These are phyloP conservation scores for Gandaritis pyraliata DNA, from an alignment of 2,888 invertebrate species.

Conservation along the genomic window DNA sequence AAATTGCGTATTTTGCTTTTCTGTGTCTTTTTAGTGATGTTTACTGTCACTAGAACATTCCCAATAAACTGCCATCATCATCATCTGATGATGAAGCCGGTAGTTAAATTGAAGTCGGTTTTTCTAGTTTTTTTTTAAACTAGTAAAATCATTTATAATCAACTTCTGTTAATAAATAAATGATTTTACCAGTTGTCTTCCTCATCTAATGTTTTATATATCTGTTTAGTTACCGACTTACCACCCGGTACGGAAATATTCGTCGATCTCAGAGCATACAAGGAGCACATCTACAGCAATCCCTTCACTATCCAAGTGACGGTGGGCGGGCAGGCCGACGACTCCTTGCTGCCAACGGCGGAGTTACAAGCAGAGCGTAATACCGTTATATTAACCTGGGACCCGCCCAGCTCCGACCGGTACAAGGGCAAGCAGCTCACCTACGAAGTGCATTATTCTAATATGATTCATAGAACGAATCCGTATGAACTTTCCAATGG, in stretches of 20 bases:
- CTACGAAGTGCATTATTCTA: constrained; percentile 90
- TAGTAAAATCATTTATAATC: too few species aligned
- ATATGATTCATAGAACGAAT: constrained; percentile 59
- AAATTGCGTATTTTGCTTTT: too few species aligned
- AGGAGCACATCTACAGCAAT: constrained; percentile 83
- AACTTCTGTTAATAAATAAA: too few species aligned
- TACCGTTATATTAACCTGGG: constrained; percentile 87
- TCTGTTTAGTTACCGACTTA: constrained; percentile 80
- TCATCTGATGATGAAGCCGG: too few species aligned
- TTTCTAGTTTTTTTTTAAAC: too few species aligned
- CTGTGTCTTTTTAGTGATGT: too few species aligned
- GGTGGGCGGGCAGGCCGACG: constrained; percentile 80
- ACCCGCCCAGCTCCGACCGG: constrained; percentile 82
- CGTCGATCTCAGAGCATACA: constrained; percentile 87
- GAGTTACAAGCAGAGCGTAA: constrained; percentile 83
- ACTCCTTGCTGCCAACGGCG: constrained; percentile 78
- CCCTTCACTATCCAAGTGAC: constrained; percentile 72
- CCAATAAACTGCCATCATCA: too few species aligned
- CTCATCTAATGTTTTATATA: too few species aligned
- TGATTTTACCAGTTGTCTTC: too few species aligned
- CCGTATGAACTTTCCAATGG: constrained; percentile 83
- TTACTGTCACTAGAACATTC: too few species aligned
- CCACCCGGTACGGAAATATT: constrained; percentile 77
- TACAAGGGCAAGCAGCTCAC: constrained; percentile 69
- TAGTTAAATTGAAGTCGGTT: too few species aligned